Base-by-base conservation (phyloP, 37 sponge, comb jelly and placozoan species). In the Hexactinellida sp. region DNA sequence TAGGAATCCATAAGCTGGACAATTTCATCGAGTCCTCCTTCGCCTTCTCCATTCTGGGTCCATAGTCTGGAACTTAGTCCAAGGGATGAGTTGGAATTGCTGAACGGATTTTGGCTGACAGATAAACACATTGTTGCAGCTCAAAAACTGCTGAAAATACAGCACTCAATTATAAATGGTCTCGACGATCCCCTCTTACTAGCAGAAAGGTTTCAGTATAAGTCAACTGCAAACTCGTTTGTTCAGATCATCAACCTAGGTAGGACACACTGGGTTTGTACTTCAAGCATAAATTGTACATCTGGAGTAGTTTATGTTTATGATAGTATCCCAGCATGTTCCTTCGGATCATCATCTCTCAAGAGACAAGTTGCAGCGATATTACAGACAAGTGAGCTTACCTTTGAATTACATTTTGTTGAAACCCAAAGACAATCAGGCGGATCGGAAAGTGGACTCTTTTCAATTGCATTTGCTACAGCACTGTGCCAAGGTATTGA, bases 221-320 rank as follows among this genome's bases (percentile, higher is more conserved):
- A 35, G 37, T 87, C 88, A 36, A 24, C 38, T 83, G 1, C 82
- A 28, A 47, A 54, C 51, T 47, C 28, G 19, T 87, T 87, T 83
- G 88, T 87, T 38, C 88, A 87, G 55, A 87, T 83, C 0, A 19
- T 87, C 36, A 76, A 83, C 39, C 36, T 87, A 82, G 37, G 52
- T 83, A 39, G 36, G 24, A 25, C 37, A 32, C 88, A 87, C 84
- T 87, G 84, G 88, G 84, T 83, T 21, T 87, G 88, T 87, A 84
- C 39, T 10, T 41, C 83, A 71, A 86, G 76, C 51, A 76, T 71
- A 19, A 38, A 38, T 39, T 86, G 83, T 39, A 36, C 39, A 84
- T 3, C 38, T 47, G 39, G 39, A 38, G 39, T 47, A n/a, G n/a
- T n/a, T n/a, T n/a, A 47, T 55, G 86, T 86, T 54, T 86, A 86